Base-by-base conservation (phyloP, 2,888 invertebrate genomes). In the Epinotia ramella region DNA sequence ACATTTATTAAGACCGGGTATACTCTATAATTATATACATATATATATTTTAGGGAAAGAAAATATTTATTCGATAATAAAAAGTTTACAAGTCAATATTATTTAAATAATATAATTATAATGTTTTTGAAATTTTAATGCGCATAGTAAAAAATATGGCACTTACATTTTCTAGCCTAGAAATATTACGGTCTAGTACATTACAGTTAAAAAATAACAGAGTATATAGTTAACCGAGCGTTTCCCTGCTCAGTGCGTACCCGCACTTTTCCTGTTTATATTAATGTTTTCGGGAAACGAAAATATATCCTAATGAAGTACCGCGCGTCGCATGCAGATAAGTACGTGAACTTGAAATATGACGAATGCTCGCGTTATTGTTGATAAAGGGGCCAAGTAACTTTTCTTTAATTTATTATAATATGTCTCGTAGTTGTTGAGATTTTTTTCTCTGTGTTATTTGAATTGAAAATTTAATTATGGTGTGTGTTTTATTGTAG, bases 231-330 rank as follows among this genome's bases (percentile, higher is more conserved):
- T n/a, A 9, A 66, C n/a, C 11, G 60, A 28, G 76, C 80, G 77
- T 76, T 79, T 77, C 18, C 13, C 9, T 3, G 33, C 40, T n/a
- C 59, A 83, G 84, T 86, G 83, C 79, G 85, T 81, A 74, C 9
- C 53, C 18, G 60, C 73, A 78, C 77, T 64, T 79, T 78, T 81
- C 78, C 62, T 81, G 79, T 84, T 86, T 82, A 83, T 83, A 82
- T 85, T 83, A 84, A 84, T 84, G 81, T 85, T 87, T 86, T 87
- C 79, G 81, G 82, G 82, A 85, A 86, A 86, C 84, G 83, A 85
- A 87, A 87, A 86, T 85, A 85, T 84, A 86, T 84, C 83, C 83
- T 87, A 88, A 89, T 88, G 87, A 87, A 88, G 86, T 86, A 85
- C 83, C 85, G 81, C 81, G 81, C 81, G 80, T 81, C 79, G 86